Percentiles rank a stretch among this genome's conserved stretches.
phyloP scores from a whole-genome alignment of 2,113 vertebrate species.

The Synodontis membranacea region DNA sequence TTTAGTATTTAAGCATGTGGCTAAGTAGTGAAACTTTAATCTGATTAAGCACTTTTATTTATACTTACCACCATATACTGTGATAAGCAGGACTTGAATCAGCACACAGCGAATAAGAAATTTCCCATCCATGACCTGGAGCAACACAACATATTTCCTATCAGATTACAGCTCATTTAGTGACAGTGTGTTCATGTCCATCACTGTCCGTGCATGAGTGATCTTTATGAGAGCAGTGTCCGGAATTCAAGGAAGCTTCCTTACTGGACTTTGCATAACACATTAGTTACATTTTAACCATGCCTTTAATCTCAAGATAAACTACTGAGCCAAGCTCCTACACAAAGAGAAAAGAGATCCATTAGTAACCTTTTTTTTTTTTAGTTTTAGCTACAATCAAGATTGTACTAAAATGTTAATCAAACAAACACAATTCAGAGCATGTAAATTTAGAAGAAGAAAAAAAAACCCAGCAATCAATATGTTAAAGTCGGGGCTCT shows the following conservation, averaged over 20 bases:
- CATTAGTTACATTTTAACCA: conserved; percentile 2
- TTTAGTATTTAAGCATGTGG: not conserved
- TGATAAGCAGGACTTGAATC: conserved; percentile 2
- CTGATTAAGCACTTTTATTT: not conserved
- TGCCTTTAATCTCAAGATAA: not conserved
- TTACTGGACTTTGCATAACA: not conserved
- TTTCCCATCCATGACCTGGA: not conserved
- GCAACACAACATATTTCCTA: not conserved
- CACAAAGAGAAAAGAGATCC: not conserved
- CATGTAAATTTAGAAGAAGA: not conserved
- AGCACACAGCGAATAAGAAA: not conserved
- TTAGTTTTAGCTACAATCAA: not conserved
- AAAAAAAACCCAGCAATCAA: not conserved
- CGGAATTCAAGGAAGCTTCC: not conserved
- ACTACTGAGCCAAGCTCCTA: not conserved
- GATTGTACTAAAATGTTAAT: not conserved
- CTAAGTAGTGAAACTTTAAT: not conserved
- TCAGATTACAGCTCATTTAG: not conserved
- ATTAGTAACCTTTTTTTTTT: no score
- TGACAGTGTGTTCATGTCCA: not conserved
- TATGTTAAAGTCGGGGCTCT: not conserved
- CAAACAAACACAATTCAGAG: not conserved
- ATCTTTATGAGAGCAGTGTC: not conserved
- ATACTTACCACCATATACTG: not conserved
- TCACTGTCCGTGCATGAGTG: not conserved